phyloP scores from a whole-genome alignment of 2,113 vertebrate genomes.

The Pitta sordida region DNA sequence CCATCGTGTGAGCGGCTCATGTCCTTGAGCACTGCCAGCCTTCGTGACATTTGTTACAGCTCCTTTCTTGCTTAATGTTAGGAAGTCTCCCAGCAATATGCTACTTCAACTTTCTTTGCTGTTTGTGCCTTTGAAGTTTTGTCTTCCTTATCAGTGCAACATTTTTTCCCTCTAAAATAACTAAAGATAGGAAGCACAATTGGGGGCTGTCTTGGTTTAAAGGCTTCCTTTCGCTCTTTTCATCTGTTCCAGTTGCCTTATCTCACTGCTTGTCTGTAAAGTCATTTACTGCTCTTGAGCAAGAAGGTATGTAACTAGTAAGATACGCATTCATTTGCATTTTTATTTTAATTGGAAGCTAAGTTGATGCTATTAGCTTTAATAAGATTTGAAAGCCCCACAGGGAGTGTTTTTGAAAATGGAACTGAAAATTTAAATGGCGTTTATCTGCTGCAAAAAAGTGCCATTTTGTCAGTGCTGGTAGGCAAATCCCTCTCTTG shows the following conservation, averaged over 20 bases:
- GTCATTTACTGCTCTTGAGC: neutral
- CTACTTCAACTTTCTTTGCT: neutral
- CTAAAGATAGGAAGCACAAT: neutral
- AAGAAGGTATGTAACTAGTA: neutral
- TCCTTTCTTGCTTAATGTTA: neutral
- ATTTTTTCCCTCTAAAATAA: neutral
- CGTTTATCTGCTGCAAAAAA: neutral
- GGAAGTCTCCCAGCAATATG: neutral
- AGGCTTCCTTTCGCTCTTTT: neutral
- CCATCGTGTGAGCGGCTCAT: neutral
- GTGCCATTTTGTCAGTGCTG: neutral
- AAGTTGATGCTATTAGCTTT: neutral
- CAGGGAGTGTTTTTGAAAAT: conserved; percentile 1
- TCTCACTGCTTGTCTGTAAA: neutral
- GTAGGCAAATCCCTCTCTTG: neutral
- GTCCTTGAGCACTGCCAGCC: neutral
- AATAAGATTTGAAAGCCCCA: neutral
- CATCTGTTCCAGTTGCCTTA: conserved; percentile 14
- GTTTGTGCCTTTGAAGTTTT: neutral
- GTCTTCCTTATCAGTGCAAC: neutral
- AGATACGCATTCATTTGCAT: neutral
- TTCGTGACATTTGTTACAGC: neutral
- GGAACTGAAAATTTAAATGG: neutral
- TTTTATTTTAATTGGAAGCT: conserved; percentile 30
- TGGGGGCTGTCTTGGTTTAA: neutral